Evolutionary conservation across 2,113 vertebrate genomes (phyloP).

Genomic region (Ceuthmochares aereus): DNA sequence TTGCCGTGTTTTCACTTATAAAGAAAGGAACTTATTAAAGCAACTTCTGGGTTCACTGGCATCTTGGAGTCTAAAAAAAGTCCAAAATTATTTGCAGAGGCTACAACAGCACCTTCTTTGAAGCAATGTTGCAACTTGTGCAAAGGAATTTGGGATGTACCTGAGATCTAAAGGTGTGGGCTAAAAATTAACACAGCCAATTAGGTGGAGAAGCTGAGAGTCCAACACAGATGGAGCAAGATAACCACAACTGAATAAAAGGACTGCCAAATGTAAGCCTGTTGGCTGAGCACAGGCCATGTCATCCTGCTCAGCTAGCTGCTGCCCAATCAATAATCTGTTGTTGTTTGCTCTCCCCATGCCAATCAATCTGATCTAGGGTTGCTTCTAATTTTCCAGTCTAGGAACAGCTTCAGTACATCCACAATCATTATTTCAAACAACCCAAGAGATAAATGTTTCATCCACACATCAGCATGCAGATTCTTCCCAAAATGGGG

Average conservation of each 20-base stretch:
- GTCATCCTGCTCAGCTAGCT: conserved; percentile 17
- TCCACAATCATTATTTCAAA: conserved; percentile 40
- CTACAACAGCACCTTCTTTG: conserved; percentile 63
- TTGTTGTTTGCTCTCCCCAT: conserved; percentile 4
- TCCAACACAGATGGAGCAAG: conserved; percentile 50
- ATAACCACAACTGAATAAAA: conserved; percentile 48
- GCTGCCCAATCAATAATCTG: conserved; percentile 49
- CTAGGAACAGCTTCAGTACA: conserved; percentile 38
- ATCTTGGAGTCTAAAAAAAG: conserved; percentile 44
- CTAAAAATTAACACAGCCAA: conserved; percentile 67
- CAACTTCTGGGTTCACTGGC: conserved; percentile 31
- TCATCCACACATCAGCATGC: not conserved
- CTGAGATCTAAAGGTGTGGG: conserved; percentile 52
- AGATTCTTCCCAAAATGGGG: conserved; percentile 41
- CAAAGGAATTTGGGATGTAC: conserved; percentile 61
- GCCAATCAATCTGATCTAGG: conserved; percentile 14
- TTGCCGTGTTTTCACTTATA: not conserved
- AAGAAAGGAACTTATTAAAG: conserved; percentile 38
- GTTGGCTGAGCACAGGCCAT: not conserved
- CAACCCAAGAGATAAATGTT: conserved; percentile 24
- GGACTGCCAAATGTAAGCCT: conserved; percentile 20
- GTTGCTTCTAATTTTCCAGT: conserved; percentile 40
- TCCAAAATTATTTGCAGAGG: conserved; percentile 44
- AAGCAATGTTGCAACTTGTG: conserved; percentile 68
- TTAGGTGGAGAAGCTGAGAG: conserved; percentile 50